phyloP scores from a whole-genome alignment of 2,797 vertebrate species.

The Limnodromus scolopaceus region DNA sequence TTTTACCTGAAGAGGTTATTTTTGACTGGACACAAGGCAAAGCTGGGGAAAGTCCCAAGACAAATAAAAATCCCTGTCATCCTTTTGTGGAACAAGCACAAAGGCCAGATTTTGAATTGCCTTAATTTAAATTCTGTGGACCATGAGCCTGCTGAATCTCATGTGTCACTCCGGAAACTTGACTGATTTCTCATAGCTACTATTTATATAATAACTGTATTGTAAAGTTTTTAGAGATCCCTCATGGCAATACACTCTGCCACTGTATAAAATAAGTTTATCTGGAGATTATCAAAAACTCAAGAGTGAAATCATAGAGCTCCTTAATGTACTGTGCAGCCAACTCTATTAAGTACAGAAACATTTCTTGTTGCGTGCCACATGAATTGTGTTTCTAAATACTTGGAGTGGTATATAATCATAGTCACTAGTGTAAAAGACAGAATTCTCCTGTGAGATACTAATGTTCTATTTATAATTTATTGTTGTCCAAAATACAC shows the following conservation, averaged over 20 bases:
- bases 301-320: background rate
- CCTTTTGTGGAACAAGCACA: background rate
- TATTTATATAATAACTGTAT: constrained; percentile 45
- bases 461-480: constrained; percentile 33
- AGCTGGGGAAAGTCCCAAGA: background rate
- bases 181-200: constrained; percentile 23
- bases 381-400: background rate
- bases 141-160: background rate
- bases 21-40: constrained; percentile 7
- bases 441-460: background rate
- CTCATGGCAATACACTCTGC: constrained; percentile 2
- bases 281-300: constrained; percentile 21
- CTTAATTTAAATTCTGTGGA: constrained; percentile 43
- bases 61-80: constrained; percentile 42
- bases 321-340: background rate
- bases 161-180: constrained; percentile 16
- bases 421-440: background rate
- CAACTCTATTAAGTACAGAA: background rate
- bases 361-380: background rate
- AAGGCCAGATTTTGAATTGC: constrained; percentile 24
- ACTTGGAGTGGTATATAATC: background rate
- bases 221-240: constrained; percentile 23
- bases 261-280: constrained; percentile 34
- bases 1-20: constrained; percentile 13
- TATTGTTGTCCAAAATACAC: background rate